phyloP scores from a whole-genome alignment of 2,113 vertebrate species.

The Euleptes europaea region DNA sequence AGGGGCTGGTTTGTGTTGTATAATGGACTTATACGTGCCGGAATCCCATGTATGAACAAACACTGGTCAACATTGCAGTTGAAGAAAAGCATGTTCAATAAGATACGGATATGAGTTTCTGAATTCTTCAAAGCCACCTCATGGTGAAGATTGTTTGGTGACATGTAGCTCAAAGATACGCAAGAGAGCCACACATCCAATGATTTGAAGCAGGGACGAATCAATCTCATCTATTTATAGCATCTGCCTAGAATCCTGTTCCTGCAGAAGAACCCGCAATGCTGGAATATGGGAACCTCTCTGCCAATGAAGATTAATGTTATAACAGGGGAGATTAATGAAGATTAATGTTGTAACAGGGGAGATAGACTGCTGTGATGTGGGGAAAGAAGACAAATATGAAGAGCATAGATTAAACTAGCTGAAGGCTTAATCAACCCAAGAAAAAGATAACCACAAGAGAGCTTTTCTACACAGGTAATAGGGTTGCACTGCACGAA shows the following conservation, averaged over 20 bases:
- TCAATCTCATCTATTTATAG: too few species aligned
- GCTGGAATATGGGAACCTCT: not conserved
- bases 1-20: not conserved
- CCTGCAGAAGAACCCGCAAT: not conserved
- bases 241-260: too few species aligned
- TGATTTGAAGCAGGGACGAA: not conserved
- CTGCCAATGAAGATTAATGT: not conserved
- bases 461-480: too few species aligned
- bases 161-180: too few species aligned
- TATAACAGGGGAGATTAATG: not conserved
- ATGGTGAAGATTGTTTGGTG: not conserved
- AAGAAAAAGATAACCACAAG: too few species aligned
- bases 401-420: too few species aligned
- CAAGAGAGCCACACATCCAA: not conserved
- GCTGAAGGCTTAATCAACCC: too few species aligned
- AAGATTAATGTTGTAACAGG: not conserved
- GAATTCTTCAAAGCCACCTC: not conserved
- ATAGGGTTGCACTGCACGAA: too few species aligned
- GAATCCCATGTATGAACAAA: not conserved
- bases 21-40: not conserved
- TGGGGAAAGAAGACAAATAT: too few species aligned
- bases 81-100: not conserved
- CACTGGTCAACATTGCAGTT: not conserved
- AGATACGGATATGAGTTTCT: not conserved
- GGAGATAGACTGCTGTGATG: not conserved